These are phyloP conservation scores for Ptilodon capucinus DNA, from an alignment of 2,888 invertebrate genomes.

Conservation along the genomic window DNA sequence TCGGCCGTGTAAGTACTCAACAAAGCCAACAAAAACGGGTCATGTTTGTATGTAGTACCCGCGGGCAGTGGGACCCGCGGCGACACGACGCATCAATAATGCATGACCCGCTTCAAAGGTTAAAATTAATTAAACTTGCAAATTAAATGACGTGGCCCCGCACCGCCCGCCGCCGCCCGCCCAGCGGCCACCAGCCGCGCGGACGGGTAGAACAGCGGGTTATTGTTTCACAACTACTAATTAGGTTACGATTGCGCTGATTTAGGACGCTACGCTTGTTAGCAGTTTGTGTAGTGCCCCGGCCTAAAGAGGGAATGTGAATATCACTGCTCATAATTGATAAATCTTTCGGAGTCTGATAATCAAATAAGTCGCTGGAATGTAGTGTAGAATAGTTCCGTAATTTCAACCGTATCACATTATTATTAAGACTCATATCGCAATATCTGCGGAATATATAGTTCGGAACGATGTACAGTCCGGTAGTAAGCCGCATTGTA, in stretches of 20 bases:
- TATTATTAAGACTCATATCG: too few relatives aligned
- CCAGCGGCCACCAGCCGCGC: conserved; percentile 2
- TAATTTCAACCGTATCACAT: too few relatives aligned
- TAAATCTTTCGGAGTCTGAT: too few relatives aligned
- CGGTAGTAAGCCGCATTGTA: too few relatives aligned
- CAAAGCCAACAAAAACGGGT: neutral
- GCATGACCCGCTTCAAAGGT: conserved; percentile 46
- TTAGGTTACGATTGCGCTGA: neutral
- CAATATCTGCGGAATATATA: too few relatives aligned
- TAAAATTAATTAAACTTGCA: conserved; percentile 67
- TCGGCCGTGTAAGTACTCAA: neutral
- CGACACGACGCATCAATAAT: conserved; percentile 34
- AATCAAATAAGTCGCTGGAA: neutral
- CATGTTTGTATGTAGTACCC: neutral
- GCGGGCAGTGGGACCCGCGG: conserved; percentile 5
- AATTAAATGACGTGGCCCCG: conserved; percentile 53
- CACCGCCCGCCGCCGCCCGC: conserved; percentile 11
- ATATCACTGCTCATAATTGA: neutral
- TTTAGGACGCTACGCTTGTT: neutral
- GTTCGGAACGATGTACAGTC: too few relatives aligned
- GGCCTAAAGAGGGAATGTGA: neutral
- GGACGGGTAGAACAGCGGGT: neutral
- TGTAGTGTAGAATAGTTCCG: too few relatives aligned
- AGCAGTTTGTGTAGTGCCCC: neutral
- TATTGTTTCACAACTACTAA: neutral